Evolutionary conservation across 2,113 vertebrate species (phyloP), one percentile per base, ranked within the genome.

Genomic region (Erpornis zantholeuca): DNA sequence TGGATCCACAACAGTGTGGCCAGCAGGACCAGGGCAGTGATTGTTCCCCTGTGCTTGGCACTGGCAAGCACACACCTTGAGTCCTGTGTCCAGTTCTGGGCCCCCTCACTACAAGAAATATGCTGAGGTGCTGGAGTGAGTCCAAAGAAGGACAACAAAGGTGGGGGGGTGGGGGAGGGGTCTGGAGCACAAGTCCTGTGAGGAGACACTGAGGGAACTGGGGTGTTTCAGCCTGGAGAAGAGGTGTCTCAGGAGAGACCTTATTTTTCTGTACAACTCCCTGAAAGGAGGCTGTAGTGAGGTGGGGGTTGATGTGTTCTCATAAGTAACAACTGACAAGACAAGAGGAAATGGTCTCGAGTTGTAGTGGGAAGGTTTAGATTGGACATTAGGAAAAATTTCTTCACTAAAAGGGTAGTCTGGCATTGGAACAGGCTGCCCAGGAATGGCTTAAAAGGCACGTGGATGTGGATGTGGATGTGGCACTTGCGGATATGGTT

Each of bases 31-130:
- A 29, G 52, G 31, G 16, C 21, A 66, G 35, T 5, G 44, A 35
- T 36, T 57, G 25, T 35, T 20, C 11, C 27, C 17, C 12, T 49
- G 15, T 57, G 5, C 31, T 77, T 0, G 0, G 53, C 36, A 12
- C 33, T 60, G 36, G 33, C 23, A 0, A 33, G 36, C 72, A 18
- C 23, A 20, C 22, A 23, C 12, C 72, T 69, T 0, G 0, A 69
- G 28, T n/a, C 3, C 33, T 44, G 38, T 19, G 33, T 38, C 38
- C 23, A 16, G 15, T 53, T 44, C 45, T 45, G 45, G 6, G 22
- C 13, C 18, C 19, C 6, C 19, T 65, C 19, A 15, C 17, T 59
- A 24, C 36, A 23, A 36, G 45, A 53, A 31, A 29, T 14, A 27
- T 9, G 23, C 5, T 44, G 38, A 33, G 45, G 38, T 27, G 18